Conservation (phyloP, 2,113 vertebrate species). For the Cnemophilus loriae region DNA sequence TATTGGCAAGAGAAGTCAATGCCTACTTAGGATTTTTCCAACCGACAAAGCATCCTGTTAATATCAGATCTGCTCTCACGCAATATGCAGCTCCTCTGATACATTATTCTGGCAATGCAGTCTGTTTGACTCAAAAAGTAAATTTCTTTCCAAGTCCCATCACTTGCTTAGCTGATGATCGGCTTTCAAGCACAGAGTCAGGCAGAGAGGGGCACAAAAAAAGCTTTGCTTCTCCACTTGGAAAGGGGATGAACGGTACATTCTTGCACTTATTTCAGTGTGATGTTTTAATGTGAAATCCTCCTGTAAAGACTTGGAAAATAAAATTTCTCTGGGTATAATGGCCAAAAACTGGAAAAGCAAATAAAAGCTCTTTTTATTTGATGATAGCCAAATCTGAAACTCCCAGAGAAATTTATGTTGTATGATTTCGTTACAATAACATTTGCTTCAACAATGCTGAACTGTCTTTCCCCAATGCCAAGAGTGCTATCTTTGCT, state of each 20-base stretch:
- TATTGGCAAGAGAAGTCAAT: constrained; percentile 73
- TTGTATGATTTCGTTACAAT: neutral
- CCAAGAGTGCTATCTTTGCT: neutral
- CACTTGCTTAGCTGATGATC: neutral
- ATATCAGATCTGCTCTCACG: neutral
- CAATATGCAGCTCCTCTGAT: constrained; percentile 35
- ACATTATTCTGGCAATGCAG: constrained; percentile 27
- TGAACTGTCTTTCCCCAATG: neutral
- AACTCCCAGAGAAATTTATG: neutral
- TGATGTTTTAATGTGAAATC: neutral
- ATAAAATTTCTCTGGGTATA: neutral
- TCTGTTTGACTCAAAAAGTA: constrained; percentile 32
- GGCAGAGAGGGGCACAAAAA: neutral
- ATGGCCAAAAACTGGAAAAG: neutral
- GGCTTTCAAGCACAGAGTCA: neutral
- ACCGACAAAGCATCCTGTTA: constrained; percentile 65
- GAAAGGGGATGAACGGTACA: neutral
- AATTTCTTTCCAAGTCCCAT: neutral
- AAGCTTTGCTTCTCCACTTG: neutral
- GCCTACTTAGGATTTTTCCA: constrained; percentile 71
- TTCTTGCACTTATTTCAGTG: neutral
- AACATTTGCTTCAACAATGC: neutral
- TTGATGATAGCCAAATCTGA: neutral
- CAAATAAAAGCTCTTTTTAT: neutral
- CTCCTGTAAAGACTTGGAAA: neutral